Evolutionary conservation across 30 jellyfish, hydroid and myxozoan species (phyloP), one percentile per base, ranked within the genome.

Genomic region (Chrysaora quinquecirrha): DNA sequence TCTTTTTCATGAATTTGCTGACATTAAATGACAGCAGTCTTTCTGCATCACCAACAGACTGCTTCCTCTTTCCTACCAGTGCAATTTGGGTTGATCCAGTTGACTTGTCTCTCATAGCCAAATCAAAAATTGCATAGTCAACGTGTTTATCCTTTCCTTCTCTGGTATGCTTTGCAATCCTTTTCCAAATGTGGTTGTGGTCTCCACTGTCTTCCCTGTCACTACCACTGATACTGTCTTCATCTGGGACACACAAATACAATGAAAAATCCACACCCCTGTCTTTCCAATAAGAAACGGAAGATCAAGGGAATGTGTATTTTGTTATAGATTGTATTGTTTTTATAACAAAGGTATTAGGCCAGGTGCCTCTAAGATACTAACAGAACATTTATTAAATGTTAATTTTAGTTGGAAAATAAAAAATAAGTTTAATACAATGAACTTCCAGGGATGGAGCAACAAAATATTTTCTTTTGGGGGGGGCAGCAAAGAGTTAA

Each of bases 31-130:
- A 62, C 46, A 62, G 46, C 74, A 62, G 19, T 62, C 74, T 62
- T 62, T 62, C 74, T 62, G 74, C 74, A 62, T 62, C 74, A n/a
- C 46, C 74, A 62, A 62, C 74, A 62, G 74, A 62, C 46, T 62
- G 74, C 25, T 62, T 62, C 25, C 74, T 7, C 74, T 62, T 62
- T 0, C 74, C 74, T 19, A 25, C 74, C 74, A 62, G 4, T 62
- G 74, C 74, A 21, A 62, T 62, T 62, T 62, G 74, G 2, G 74
- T 62, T 62, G 25, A 20, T 4, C 74, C 74, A 62, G 74, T 62
- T 62, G 74, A 62, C 74, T 62, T 62, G 74, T 62, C 74, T 62
- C 74, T 62, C 74, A 62, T 62, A 19, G 74, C 74, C 46, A 34
- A 7, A 62, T 62, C 74, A 62, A 62, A 62, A 62, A 34, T 20